These are phyloP conservation scores for Alosa sapidissima DNA, from an alignment of 2,797 vertebrate species.

Conservation along the genomic window DNA sequence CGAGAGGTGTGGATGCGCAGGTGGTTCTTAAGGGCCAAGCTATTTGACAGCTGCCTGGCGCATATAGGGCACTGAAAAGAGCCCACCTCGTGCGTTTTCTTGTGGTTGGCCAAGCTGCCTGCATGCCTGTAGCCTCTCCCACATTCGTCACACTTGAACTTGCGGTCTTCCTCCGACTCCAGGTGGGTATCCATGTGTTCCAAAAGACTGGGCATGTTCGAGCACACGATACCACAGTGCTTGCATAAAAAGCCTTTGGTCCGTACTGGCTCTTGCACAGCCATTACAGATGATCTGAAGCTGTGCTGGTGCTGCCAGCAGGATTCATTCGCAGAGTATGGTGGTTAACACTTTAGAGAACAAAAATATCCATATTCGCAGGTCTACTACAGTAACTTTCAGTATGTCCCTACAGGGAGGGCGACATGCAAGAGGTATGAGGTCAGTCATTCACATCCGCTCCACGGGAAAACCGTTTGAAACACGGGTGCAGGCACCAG, in stretches of 20 bases:
- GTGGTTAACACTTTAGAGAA: constrained; percentile 11
- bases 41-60: constrained; percentile 82
- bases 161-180: constrained; percentile 70
- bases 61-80: constrained; percentile 82
- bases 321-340: constrained; percentile 21
- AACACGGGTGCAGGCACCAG: constrained; percentile 32
- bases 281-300: constrained; percentile 55
- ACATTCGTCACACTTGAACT: constrained; percentile 83
- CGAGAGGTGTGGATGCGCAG: constrained; percentile 82
- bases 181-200: constrained; percentile 70
- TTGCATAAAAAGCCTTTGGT: constrained; percentile 69
- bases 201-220: constrained; percentile 67
- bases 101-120: constrained; percentile 85
- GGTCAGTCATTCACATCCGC: constrained; percentile 20
- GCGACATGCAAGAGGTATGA: constrained; percentile 5
- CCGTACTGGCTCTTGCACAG: constrained; percentile 65
- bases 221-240: constrained; percentile 66
- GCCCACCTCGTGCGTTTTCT: constrained; percentile 82
- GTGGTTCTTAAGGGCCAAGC: constrained; percentile 85
- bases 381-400: neutral
- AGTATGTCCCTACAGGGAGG: neutral
- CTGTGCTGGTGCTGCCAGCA: constrained; percentile 2
- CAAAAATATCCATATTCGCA: constrained; percentile 11
- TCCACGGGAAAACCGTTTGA: constrained; percentile 18
- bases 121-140: constrained; percentile 84